Conservation (phyloP, 2,888 invertebrate species). For the Rhimphoctona megacephalus region DNA sequence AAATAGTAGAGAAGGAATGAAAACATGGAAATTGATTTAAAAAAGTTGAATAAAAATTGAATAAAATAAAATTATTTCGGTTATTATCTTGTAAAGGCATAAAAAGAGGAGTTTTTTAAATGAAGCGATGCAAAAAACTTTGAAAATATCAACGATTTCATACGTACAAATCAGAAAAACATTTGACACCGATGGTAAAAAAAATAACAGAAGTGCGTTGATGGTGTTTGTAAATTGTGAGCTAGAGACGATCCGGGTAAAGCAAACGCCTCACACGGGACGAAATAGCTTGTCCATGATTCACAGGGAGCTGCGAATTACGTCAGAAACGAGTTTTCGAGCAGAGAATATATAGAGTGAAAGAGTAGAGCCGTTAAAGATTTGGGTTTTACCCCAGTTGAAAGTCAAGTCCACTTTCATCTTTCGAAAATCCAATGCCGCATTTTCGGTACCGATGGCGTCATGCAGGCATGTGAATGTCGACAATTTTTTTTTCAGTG, state of each 20-base stretch:
- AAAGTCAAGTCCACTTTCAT: constrained; percentile 32
- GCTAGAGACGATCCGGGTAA: background rate
- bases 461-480: background rate
- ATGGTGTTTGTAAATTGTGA: background rate
- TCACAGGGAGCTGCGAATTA: constrained; percentile 53
- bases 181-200: background rate
- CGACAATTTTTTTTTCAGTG: constrained; percentile 7
- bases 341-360: background rate
- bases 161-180: background rate
- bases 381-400: constrained; percentile 19
- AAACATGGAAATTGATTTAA: no score
- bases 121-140: no score
- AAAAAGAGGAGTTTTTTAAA: no score
- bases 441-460: background rate
- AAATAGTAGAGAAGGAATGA: no score
- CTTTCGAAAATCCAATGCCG: background rate
- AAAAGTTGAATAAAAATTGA: no score
- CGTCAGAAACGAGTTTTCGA: constrained; percentile 64
- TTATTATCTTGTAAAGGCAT: no score
- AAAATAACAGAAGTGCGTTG: background rate
- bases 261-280: background rate
- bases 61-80: no score
- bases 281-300: constrained; percentile 36
- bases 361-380: background rate
- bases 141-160: background rate